Percentiles rank a stretch among this genome's conserved stretches.
These are phyloP conservation scores for Triplophysa siluroides DNA, from an alignment of 2,113 vertebrate genomes.

Conservation along the genomic window DNA sequence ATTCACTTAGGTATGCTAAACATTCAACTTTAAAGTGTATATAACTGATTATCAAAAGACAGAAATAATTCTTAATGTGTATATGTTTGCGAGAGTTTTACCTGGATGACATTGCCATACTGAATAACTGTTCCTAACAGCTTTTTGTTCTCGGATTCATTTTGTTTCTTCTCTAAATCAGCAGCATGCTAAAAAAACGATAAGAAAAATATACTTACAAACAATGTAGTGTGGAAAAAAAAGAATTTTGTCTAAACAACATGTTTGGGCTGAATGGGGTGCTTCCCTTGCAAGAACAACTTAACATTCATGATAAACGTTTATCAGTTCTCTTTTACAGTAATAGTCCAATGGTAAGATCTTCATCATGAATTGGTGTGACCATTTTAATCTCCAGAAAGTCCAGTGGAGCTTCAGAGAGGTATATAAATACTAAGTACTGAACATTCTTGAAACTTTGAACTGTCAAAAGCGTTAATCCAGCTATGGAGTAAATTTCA, in stretches of 20 bases:
- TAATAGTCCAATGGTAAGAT: too few relatives aligned
- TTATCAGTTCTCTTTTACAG: too few relatives aligned
- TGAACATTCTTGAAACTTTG: neutral
- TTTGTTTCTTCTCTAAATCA: conserved; percentile 97
- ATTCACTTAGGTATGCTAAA: too few relatives aligned
- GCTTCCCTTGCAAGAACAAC: too few relatives aligned
- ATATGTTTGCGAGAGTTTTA: conserved; percentile 50
- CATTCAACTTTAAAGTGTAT: neutral
- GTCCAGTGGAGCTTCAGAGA: neutral
- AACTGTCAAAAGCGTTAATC: neutral
- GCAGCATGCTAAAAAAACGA: conserved; percentile 84
- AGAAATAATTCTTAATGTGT: neutral
- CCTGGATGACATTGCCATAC: conserved; percentile 96
- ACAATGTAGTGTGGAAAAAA: neutral
- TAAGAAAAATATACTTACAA: neutral
- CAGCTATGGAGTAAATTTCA: neutral
- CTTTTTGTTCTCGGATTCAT: conserved; percentile 96
- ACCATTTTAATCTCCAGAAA: neutral
- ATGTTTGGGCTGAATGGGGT: too few relatives aligned
- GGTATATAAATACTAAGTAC: neutral
- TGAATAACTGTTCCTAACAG: conserved; percentile 93
- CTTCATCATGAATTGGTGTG: neutral
- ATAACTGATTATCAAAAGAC: neutral
- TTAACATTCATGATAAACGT: too few relatives aligned
- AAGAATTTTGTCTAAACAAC: neutral